Conservation (phyloP, 2,113 vertebrate genomes). For the Rhegmatorhina hoffmannsi region DNA sequence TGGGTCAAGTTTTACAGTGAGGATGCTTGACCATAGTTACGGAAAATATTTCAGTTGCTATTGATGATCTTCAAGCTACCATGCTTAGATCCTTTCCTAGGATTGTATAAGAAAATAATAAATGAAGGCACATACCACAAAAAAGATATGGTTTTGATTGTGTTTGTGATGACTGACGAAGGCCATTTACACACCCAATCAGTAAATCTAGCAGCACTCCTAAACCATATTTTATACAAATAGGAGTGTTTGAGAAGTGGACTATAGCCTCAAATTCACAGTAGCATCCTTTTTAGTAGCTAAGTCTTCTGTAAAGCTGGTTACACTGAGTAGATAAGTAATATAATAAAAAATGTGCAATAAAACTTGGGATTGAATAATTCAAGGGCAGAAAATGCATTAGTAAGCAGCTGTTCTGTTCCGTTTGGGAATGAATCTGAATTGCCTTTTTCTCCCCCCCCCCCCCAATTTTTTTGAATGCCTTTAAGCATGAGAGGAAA, state of each 20-base stretch:
- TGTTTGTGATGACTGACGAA: not conserved
- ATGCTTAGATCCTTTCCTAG: not conserved
- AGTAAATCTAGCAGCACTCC: not conserved
- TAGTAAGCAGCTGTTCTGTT: not conserved
- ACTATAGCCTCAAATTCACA: not conserved
- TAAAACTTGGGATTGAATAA: not conserved
- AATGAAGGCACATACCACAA: not conserved
- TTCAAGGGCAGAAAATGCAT: not conserved
- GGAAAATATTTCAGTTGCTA: not conserved
- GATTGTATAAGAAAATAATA: not conserved
- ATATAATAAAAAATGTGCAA: not conserved
- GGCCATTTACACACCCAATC: not conserved
- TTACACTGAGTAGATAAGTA: not conserved
- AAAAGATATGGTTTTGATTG: not conserved
- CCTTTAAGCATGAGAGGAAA: not conserved
- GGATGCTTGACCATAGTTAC: not conserved
- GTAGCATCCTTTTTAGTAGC: not conserved
- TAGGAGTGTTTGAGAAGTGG: not conserved
- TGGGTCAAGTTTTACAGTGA: not conserved
- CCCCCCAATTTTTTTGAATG: not conserved
- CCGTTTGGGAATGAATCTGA: not conserved
- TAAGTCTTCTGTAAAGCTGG: not conserved
- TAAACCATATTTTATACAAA: not conserved
- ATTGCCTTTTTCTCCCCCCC: not conserved
- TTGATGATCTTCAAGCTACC: not conserved